Evolutionary conservation across 1,140 invertebrate genomes (phyloP).

Genomic region (Drepana arcuata): DNA sequence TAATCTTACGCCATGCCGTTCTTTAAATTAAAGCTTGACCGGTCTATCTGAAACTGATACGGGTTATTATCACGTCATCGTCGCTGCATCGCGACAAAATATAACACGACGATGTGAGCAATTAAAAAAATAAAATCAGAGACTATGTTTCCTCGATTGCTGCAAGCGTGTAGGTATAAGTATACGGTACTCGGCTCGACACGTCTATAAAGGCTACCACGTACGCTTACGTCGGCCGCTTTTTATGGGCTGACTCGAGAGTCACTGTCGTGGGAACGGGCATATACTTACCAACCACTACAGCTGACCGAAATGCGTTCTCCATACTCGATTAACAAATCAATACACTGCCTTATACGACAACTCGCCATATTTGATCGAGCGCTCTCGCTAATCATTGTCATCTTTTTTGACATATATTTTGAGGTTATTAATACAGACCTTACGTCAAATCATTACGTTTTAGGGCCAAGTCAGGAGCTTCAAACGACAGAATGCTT

Average conservation of each 20-base stretch:
- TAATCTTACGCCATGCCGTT: too few species aligned
- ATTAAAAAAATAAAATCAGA: too few species aligned
- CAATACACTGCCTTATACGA: constrained; percentile 57
- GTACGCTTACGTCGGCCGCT: constrained; percentile 55
- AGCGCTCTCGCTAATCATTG: constrained; percentile 32
- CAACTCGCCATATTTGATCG: constrained; percentile 49
- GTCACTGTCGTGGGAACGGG: constrained; percentile 72
- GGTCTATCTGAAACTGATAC: too few species aligned
- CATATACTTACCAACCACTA: constrained; percentile 55
- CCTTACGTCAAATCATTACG: too few species aligned
- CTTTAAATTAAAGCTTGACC: too few species aligned
- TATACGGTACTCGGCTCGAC: constrained; percentile 35
- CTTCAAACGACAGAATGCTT: constrained; percentile 33
- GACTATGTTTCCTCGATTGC: constrained; percentile 37
- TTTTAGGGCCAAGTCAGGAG: too few species aligned
- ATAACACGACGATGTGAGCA: too few species aligned
- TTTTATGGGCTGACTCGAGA: constrained; percentile 61
- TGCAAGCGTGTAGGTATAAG: constrained; percentile 12
- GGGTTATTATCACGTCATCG: too few species aligned
- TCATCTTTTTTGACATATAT: constrained; percentile 34
- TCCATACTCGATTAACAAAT: constrained; percentile 73
- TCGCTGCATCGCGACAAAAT: too few species aligned
- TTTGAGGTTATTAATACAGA: too few species aligned
- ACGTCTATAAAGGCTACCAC: constrained; percentile 60
- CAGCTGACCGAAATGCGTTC: constrained; percentile 71